These are phyloP conservation scores for Cettia cetti DNA, from an alignment of 2,113 vertebrate genomes.

Conservation along the genomic window DNA sequence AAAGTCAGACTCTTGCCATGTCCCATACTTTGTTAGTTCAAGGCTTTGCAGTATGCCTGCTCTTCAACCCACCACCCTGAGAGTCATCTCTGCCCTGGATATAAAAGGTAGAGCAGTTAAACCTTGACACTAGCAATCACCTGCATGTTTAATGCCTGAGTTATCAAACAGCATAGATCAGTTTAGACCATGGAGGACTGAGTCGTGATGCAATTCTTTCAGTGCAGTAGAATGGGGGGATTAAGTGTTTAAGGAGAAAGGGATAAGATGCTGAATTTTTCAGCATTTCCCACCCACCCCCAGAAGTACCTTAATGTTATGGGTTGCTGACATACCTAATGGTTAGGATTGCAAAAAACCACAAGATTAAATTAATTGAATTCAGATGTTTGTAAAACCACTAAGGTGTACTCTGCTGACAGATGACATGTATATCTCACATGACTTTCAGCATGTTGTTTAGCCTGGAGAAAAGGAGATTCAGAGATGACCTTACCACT, in stretches of 20 bases:
- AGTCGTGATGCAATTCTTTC: background rate
- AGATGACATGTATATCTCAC: background rate
- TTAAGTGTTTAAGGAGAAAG: background rate
- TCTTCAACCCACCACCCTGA: background rate
- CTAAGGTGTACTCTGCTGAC: background rate
- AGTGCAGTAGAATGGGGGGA: background rate
- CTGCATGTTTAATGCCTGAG: background rate
- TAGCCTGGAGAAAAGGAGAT: background rate
- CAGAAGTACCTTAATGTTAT: background rate
- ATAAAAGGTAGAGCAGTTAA: background rate
- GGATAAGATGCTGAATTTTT: background rate
- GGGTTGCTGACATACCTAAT: background rate
- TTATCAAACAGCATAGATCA: background rate
- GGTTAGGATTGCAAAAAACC: background rate
- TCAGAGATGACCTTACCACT: background rate
- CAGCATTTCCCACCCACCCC: accelerated
- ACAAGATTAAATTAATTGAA: background rate
- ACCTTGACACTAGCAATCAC: background rate
- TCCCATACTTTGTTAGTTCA: background rate
- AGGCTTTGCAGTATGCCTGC: background rate
- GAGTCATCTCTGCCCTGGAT: background rate
- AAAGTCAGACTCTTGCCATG: background rate
- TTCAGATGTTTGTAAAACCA: background rate
- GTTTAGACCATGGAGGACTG: background rate
- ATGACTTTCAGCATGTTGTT: background rate